Evolutionary conservation across 2,113 vertebrate species (phyloP).

Genomic region (Zeus faber): DNA sequence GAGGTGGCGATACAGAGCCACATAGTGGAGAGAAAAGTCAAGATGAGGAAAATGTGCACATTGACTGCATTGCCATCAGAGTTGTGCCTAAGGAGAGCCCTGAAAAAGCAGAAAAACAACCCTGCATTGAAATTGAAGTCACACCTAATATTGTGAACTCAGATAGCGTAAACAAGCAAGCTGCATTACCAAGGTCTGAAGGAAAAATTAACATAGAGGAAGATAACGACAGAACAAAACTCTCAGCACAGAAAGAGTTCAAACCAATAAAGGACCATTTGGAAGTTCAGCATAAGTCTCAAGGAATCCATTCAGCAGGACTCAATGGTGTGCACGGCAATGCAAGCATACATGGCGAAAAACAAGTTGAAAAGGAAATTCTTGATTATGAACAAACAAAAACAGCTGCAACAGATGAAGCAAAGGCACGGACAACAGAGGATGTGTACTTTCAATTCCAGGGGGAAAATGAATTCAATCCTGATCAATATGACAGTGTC

Average conservation of each 20-base stretch:
- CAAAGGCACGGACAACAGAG: constrained; percentile 16
- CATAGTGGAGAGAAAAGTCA: constrained; percentile 20
- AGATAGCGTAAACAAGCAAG: constrained; percentile 13
- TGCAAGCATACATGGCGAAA: constrained; percentile 9
- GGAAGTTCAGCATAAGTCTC: constrained; percentile 24
- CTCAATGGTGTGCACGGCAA: constrained; percentile 16
- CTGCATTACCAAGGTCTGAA: constrained; percentile 7
- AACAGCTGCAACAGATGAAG: constrained; percentile 10
- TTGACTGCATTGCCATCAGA: constrained; percentile 52
- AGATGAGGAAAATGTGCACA: constrained; percentile 40
- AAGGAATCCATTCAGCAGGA: constrained; percentile 34
- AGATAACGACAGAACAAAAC: constrained; percentile 8
- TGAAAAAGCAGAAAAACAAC: constrained; percentile 10
- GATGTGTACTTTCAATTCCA: constrained; percentile 65
- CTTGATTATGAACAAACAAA: constrained; percentile 12
- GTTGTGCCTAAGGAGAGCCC: constrained; percentile 34
- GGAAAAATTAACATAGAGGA: constrained; percentile 20
- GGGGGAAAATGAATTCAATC: constrained; percentile 24
- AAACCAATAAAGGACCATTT: constrained; percentile 21
- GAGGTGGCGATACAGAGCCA: constrained; percentile 5
- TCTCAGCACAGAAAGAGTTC: constrained; percentile 1
- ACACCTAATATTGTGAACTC: background rate
- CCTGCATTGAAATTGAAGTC: background rate
- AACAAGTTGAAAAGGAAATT: constrained; percentile 23
- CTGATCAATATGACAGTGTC: constrained; percentile 5